Evolutionary conservation across 2,113 vertebrate species (phyloP).

Genomic region (Nettapus auritus): DNA sequence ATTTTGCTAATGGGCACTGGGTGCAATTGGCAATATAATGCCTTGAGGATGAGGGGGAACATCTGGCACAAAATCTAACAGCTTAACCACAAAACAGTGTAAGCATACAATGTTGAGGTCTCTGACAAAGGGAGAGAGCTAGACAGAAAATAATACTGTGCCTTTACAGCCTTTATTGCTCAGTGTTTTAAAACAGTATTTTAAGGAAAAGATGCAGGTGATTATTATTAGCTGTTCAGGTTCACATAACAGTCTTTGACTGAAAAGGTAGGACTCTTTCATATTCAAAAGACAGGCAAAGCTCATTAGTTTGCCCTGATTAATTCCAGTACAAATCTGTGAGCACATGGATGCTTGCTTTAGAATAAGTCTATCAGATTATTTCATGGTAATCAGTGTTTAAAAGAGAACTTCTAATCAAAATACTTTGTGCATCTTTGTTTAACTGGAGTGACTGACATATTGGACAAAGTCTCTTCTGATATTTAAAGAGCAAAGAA

Average conservation of each 20-base stretch:
- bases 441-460: neutral
- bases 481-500: neutral
- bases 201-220: neutral
- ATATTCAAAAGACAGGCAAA: neutral
- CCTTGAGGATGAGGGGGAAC: neutral
- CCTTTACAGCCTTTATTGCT: neutral
- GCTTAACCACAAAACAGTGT: no score
- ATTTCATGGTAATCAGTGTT: neutral
- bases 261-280: neutral
- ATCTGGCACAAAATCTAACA: neutral
- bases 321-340: neutral
- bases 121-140: neutral
- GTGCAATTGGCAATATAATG: neutral
- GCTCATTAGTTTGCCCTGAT: neutral
- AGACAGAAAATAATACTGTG: neutral
- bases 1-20: neutral
- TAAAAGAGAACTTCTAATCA: neutral
- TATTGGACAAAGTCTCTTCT: neutral
- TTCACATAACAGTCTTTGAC: neutral
- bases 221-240: neutral
- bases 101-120: neutral
- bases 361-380: neutral
- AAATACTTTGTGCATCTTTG: neutral
- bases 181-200: neutral
- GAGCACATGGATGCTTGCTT: neutral